phyloP scores from a whole-genome alignment of 1,140 invertebrate species.

The Scaptomyza graminum region DNA sequence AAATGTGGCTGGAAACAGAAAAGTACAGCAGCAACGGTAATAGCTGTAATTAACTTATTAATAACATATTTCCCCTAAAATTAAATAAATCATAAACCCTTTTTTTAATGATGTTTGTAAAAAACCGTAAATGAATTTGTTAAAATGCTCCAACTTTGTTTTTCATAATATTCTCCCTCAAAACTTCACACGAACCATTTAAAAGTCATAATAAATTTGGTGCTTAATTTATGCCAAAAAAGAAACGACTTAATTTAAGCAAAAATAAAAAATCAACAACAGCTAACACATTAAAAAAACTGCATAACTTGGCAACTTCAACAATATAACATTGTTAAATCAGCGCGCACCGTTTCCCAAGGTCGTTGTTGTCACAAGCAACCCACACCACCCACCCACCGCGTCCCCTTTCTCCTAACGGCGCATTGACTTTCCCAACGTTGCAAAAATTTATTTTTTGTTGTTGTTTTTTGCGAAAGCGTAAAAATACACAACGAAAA shows the following conservation, averaged over 20 bases:
- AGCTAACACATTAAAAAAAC: constrained; percentile 47
- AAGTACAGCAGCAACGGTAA: background rate
- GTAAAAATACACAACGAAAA: constrained; percentile 34
- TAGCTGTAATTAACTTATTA: background rate
- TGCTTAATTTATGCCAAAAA: constrained; percentile 56
- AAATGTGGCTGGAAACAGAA: constrained; percentile 1
- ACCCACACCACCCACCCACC: background rate
- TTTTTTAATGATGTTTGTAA: too few species aligned
- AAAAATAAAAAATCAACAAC: constrained; percentile 15
- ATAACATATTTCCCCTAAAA: too few species aligned
- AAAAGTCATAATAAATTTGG: constrained; percentile 74
- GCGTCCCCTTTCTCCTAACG: background rate
- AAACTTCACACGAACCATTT: constrained; percentile 65
- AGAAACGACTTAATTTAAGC: constrained; percentile 32
- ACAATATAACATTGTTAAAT: constrained; percentile 57
- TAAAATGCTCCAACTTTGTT: too few species aligned
- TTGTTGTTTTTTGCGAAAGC: constrained; percentile 48
- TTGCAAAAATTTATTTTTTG: constrained; percentile 46
- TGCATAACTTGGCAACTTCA: constrained; percentile 73
- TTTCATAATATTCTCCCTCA: background rate
- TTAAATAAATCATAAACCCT: too few species aligned
- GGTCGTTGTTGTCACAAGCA: constrained; percentile 52
- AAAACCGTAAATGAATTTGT: too few species aligned
- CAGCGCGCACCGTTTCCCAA: constrained; percentile 55
- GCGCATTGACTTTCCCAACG: constrained; percentile 63